Evolutionary conservation across 2,797 vertebrate species (phyloP).

Genomic region (Capromys pilorides): DNA sequence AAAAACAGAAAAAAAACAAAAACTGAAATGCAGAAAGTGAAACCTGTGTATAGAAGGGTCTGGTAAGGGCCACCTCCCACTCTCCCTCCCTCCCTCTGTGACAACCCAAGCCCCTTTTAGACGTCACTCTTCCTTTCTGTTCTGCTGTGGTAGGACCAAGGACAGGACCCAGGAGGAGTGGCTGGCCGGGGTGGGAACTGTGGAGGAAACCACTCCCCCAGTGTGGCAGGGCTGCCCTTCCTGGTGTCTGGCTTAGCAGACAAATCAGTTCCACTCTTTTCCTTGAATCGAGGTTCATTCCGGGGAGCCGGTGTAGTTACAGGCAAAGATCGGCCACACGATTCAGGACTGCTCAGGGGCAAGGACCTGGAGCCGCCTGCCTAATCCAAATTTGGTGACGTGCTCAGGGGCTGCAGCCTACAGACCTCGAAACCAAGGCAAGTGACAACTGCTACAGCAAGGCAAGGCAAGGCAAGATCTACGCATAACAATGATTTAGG

Average conservation of each 20-base stretch:
- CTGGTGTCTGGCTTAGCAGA: not conserved
- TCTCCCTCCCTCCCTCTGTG: not conserved
- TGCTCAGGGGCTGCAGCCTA: not conserved
- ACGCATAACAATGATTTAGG: not conserved
- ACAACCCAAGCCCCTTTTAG: too few relatives aligned
- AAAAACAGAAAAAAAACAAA: too few relatives aligned
- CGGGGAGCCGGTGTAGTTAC: not conserved
- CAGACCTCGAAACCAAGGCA: not conserved
- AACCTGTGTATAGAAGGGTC: too few relatives aligned
- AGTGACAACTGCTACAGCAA: not conserved
- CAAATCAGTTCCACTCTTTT: not conserved
- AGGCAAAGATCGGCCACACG: not conserved
- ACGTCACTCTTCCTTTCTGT: not conserved
- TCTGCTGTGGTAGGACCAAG: too few relatives aligned
- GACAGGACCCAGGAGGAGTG: too few relatives aligned
- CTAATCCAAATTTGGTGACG: not conserved
- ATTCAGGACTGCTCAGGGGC: not conserved
- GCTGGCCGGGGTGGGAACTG: not conserved
- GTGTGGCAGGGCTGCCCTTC: too few relatives aligned
- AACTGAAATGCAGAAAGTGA: too few relatives aligned
- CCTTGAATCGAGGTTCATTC: not conserved
- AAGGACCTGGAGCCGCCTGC: not conserved
- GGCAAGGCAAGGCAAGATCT: not conserved
- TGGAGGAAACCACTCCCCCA: not conserved
- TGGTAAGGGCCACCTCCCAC: not conserved